Evolutionary conservation across 2,113 vertebrate genomes (phyloP).

Genomic region (Xerus inauris): DNA sequence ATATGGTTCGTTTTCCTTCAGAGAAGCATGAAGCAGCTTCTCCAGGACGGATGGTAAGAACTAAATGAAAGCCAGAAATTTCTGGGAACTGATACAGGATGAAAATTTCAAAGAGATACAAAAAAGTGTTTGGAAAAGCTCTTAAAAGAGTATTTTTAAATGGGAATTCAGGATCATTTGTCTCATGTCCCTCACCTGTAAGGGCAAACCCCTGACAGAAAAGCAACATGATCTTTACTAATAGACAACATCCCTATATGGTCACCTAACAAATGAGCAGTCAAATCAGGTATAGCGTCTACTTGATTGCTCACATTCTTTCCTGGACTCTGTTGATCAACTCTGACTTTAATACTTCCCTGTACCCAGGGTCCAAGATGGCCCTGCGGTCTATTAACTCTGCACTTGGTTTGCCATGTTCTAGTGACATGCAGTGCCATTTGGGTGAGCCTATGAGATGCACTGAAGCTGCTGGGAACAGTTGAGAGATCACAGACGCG

Average conservation of each 20-base stretch:
- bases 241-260: not conserved
- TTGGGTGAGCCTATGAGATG: conserved; percentile 70
- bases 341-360: not conserved
- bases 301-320: no score
- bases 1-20: not conserved
- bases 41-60: not conserved
- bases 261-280: not conserved
- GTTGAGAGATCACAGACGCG: conserved; percentile 77
- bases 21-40: not conserved
- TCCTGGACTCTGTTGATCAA: not conserved
- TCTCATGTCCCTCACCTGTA: not conserved
- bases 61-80: conserved; percentile 43
- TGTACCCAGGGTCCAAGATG: conserved; percentile 44
- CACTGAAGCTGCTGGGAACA: conserved; percentile 70
- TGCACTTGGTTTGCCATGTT: conserved; percentile 33
- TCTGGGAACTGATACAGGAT: not conserved
- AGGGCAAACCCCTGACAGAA: not conserved
- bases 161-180: not conserved
- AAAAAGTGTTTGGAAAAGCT: not conserved
- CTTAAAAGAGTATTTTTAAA: not conserved
- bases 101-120: not conserved
- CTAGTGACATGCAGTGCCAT: conserved; percentile 46
- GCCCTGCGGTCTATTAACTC: not conserved
- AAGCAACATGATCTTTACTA: not conserved
- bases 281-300: not conserved